These are phyloP conservation scores for Drosophila rhopaloa DNA, from an alignment of 1,140 invertebrate genomes.

Conservation along the genomic window DNA sequence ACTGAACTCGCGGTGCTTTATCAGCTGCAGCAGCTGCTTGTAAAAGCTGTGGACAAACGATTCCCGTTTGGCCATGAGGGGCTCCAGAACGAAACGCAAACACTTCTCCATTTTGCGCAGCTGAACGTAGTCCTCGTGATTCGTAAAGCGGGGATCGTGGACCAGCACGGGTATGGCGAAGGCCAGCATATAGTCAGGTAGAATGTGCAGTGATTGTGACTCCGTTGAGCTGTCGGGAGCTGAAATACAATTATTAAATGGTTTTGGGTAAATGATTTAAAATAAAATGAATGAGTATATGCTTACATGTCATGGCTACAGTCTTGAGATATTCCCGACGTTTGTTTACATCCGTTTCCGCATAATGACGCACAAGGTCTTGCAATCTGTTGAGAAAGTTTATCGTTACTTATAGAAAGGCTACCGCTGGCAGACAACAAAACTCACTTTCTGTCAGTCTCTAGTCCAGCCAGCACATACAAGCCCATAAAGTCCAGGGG, in stretches of 20 bases:
- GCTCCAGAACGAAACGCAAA: slow-evolving; percentile 97
- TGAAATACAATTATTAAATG: neutral
- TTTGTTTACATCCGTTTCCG: slow-evolving; percentile 91
- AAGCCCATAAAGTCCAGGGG: slow-evolving; percentile 99
- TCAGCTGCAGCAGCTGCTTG: slow-evolving; percentile 95
- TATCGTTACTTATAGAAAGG: neutral
- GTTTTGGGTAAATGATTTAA: neutral
- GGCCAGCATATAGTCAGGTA: slow-evolving; percentile 98
- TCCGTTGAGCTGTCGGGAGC: slow-evolving; percentile 85
- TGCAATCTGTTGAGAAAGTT: slow-evolving; percentile 49
- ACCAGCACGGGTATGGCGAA: slow-evolving; percentile 97
- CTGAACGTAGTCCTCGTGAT: slow-evolving; percentile 90
- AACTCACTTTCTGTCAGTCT: slow-evolving; percentile 89
- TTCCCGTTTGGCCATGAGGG: slow-evolving; percentile 96
- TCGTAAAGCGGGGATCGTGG: slow-evolving; percentile 93
- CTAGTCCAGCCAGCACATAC: slow-evolving; percentile 94
- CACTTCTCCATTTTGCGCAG: slow-evolving; percentile 92
- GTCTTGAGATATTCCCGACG: slow-evolving; percentile 96
- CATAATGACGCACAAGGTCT: slow-evolving; percentile 73
- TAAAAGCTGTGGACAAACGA: slow-evolving; percentile 98
- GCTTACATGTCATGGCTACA: slow-evolving; percentile 86
- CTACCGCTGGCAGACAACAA: neutral
- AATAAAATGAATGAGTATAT: neutral
- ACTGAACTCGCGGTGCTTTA: slow-evolving; percentile 96
- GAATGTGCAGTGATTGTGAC: slow-evolving; percentile 92